phyloP scores from a whole-genome alignment of 2,888 invertebrate genomes.

The Linnaemya tessellans region DNA sequence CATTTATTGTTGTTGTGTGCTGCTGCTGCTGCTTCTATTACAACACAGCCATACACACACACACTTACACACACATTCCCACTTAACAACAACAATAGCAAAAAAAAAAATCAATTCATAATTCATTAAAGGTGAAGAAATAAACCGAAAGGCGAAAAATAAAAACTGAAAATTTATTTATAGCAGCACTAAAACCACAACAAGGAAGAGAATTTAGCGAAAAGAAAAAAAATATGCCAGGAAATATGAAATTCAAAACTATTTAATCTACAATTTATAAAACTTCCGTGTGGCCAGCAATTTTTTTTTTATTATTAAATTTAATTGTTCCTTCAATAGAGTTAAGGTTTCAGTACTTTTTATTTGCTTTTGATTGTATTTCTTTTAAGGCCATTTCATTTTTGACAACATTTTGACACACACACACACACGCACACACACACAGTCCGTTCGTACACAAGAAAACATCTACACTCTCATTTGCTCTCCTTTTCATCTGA shows the following conservation, averaged over 20 bases:
- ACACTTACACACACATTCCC: not conserved
- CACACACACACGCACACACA: constrained; percentile 7
- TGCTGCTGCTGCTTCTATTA: constrained; percentile 13
- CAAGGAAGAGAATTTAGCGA: constrained; percentile 9
- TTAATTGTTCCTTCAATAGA: constrained; percentile 14
- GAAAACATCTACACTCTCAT: constrained; percentile 15
- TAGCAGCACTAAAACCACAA: constrained; percentile 15
- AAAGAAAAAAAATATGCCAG: not conserved
- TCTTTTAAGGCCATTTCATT: constrained; percentile 43
- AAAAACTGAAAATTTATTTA: constrained; percentile 41
- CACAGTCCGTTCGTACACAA: not conserved
- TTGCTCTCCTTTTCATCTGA: constrained; percentile 21
- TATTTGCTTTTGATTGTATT: constrained; percentile 14
- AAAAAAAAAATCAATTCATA: constrained; percentile 67
- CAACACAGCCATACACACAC: not conserved
- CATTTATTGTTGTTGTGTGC: constrained; percentile 27
- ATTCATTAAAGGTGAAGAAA: constrained; percentile 59
- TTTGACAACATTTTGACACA: constrained; percentile 17
- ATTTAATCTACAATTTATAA: not conserved
- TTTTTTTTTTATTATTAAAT: constrained; percentile 16
- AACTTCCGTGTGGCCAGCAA: not conserved
- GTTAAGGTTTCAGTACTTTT: constrained; percentile 26
- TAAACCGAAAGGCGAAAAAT: constrained; percentile 34
- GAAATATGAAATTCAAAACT: not conserved
- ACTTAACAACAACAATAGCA: constrained; percentile 29